Evolutionary conservation across 2,797 vertebrate species (phyloP), one percentile per base, ranked within the genome.

Genomic region (Gobio occitaniae): DNA sequence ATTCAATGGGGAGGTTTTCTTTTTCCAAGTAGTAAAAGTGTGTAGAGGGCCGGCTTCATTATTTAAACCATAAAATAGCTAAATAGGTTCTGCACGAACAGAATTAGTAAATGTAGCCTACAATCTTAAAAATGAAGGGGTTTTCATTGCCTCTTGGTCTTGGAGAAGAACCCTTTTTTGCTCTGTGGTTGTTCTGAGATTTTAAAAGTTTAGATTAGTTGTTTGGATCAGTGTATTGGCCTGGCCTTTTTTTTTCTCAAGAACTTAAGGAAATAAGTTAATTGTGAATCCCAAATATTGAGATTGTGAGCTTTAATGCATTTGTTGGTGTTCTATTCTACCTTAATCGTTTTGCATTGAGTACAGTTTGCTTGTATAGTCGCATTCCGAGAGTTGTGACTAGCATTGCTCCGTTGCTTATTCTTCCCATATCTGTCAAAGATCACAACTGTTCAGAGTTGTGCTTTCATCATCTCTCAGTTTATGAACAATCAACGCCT

Each of bases 1-100:
- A 95, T 95, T 95, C 94, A 95, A 92, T 93, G 87, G 89, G 91
- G 91, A 92, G 93, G 91, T 93, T 93, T 86, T 89, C n/a, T 82
- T 82, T 86, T 86, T 88, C 81, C 81, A 86, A 89, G 69, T 90
- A 82, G 41, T 44, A 44, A 44, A 82, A 74, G 75, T 25, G 61
- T 79, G 81, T 83, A 63, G 68, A 86, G 82, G 86, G 82, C 50
- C 76, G 80, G 68, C 19, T 82, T 72, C 56, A 81, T 86, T 87
- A 82, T 87, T 85, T 59, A 54, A 85, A 84, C 83, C 68, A 68
- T 81, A 54, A 81, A 87, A 72, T 63, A 44, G 41, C 8, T 44
- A 61, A 13, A 44, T 25, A 65, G 36, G 50, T 84, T 71, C 16
- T 82, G 54, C 54, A 47, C 17, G 50, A 56, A 44, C 48, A 50